Evolutionary conservation across 2,888 invertebrate genomes (phyloP), one percentile per base, ranked within the genome.

Genomic region (Oithona nana): DNA sequence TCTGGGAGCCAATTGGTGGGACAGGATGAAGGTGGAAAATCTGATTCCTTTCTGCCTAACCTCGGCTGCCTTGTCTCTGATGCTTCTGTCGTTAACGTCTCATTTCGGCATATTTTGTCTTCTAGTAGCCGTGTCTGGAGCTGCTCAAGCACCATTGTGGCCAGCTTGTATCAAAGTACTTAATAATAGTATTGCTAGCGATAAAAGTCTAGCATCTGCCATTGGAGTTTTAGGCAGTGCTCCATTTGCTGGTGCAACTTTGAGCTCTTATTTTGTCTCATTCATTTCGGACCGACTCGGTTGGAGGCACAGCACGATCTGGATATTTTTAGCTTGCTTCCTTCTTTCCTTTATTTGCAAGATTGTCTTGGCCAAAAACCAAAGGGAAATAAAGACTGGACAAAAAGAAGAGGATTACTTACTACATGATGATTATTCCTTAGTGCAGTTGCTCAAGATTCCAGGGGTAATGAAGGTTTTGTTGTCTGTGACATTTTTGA

Each of bases 211-310:
- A 28, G 75, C 75, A 68, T 69, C 73, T 20, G 70, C 75, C 30
- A 73, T 76, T 68, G 76, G 76, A 16, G 67, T 74, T 51, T 73
- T 75, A 67, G 75, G 75, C 1, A 75, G 75, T 0, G 73, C 74
- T 66, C 74, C 74, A 2, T 76, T 74, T 68, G 73, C 71, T 56
- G 75, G 75, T 26, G 75, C 76, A 28, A 71, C 75, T 30, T 65
- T 72, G 13, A 75, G 75, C 28, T 74, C 75, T 2, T 70, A 70
- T 28, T 64, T 75, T 8, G 74, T 75, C 1, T 75, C 74, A 2
- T 72, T 71, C 65, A 65, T 75, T 16, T 73, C 74, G 64, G 69
- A 68, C 28, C 64, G 64, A 1, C 72, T 71, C 67, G 73, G 73
- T 2, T 75, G 75, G 75, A 69, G 73, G 61, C 67, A 68, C 16